Conservation (phyloP, 2,888 invertebrate genomes). For the Cheiracanthium punctorium region DNA sequence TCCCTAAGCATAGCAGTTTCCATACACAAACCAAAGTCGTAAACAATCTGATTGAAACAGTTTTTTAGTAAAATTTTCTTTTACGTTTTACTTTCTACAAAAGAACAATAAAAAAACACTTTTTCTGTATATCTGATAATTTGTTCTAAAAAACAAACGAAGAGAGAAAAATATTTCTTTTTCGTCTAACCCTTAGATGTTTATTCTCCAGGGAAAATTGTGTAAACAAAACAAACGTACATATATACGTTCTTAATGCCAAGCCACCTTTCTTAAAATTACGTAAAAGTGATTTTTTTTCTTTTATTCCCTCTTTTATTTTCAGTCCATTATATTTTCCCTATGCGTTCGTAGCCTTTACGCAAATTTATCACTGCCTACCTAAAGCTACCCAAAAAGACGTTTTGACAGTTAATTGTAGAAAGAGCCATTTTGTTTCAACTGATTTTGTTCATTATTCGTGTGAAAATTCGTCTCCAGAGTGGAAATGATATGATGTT, state of each 20-base stretch:
- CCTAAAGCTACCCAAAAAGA: conserved; percentile 1
- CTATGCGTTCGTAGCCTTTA: not conserved
- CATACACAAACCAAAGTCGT: too few species aligned
- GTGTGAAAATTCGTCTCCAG: not conserved
- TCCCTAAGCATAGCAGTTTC: too few species aligned
- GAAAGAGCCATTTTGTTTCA: conserved; percentile 3
- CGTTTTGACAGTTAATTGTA: conserved; percentile 13
- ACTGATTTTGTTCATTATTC: not conserved
- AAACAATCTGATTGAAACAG: too few species aligned
- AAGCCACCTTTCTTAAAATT: not conserved
- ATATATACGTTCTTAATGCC: not conserved
- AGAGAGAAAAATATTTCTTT: not conserved
- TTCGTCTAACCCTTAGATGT: not conserved
- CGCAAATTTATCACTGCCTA: not conserved
- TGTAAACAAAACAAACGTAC: not conserved
- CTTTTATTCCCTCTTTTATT: too few species aligned
- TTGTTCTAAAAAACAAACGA: too few species aligned
- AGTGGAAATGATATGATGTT: conserved; percentile 4
- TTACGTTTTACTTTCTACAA: too few species aligned
- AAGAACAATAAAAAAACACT: too few species aligned
- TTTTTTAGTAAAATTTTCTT: too few species aligned
- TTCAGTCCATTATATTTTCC: not conserved
- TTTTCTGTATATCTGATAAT: too few species aligned
- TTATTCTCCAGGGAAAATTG: not conserved
- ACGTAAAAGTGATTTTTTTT: not conserved